These are phyloP conservation scores for Xanthorhoe designata DNA, from an alignment of 2,888 invertebrate genomes.

Conservation along the genomic window DNA sequence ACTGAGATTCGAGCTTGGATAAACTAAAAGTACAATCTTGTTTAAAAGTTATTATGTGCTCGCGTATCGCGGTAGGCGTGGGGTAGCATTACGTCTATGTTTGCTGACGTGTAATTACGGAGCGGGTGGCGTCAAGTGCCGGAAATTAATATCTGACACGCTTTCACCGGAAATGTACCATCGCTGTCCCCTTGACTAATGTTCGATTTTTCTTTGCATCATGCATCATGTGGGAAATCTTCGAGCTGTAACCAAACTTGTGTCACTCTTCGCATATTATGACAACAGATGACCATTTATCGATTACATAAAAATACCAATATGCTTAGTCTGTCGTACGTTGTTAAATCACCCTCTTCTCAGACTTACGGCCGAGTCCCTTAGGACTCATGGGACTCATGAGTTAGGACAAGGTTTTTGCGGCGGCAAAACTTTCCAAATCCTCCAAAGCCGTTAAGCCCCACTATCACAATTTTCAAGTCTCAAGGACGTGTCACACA, in stretches of 20 bases:
- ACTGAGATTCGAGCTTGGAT: slow-evolving; percentile 2
- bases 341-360: slow-evolving; percentile 41
- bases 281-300: slow-evolving; percentile 42
- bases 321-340: slow-evolving; percentile 48
- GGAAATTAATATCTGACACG: slow-evolving; percentile 78
- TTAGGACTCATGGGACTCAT: no score
- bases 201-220: not conserved
- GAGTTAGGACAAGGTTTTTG: slow-evolving; percentile 22
- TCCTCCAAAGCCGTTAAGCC: slow-evolving; percentile 27
- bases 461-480: slow-evolving; percentile 33
- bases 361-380: slow-evolving; percentile 14
- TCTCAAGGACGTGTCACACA: slow-evolving; percentile 40
- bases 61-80: slow-evolving; percentile 43
- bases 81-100: slow-evolving; percentile 57
- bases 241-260: not conserved
- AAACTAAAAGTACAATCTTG: slow-evolving; percentile 36
- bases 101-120: slow-evolving; percentile 65
- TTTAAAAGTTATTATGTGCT: slow-evolving; percentile 47
- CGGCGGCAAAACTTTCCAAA: slow-evolving; percentile 25
- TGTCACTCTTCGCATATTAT: slow-evolving; percentile 12
- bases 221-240: not conserved
- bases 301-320: slow-evolving; percentile 62
- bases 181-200: slow-evolving; percentile 45
- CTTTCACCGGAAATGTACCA: slow-evolving; percentile 50
- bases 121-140: slow-evolving; percentile 62